Conservation (phyloP, 2,797 vertebrate genomes). For the Lophius americanus region DNA sequence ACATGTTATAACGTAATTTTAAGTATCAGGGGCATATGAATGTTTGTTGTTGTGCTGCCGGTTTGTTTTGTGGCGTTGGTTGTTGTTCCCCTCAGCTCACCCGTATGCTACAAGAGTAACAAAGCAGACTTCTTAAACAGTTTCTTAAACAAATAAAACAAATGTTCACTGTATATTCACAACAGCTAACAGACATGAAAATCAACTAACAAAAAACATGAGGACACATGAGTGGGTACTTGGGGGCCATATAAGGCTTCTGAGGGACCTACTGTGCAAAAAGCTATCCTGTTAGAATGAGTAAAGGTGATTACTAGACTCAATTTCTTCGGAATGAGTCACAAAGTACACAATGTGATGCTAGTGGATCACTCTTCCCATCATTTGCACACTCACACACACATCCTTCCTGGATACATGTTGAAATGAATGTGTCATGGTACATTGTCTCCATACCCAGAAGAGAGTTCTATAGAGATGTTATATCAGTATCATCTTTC, state of each 20-base stretch:
- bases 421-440: neutral
- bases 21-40: neutral
- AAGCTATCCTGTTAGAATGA: conserved; percentile 17
- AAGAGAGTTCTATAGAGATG: neutral
- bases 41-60: neutral
- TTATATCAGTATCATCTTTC: too few species aligned
- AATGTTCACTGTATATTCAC: conserved; percentile 3
- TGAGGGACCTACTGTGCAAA: neutral
- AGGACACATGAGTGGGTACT: neutral
- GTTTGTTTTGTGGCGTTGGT: conserved; percentile 8
- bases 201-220: neutral
- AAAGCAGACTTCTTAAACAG: too few species aligned
- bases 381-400: conserved; percentile 29
- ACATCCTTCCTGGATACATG: conserved; percentile 23
- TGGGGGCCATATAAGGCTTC: neutral
- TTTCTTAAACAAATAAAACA: conserved; percentile 26
- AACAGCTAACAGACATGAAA: conserved; percentile 3
- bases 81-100: conserved; percentile 14
- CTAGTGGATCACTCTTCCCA: conserved; percentile 64
- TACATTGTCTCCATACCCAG: neutral
- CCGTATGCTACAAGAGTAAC: conserved; percentile 9
- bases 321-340: conserved; percentile 58
- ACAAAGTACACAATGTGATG: conserved; percentile 48
- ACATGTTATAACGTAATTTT: too few species aligned
- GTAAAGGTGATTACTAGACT: conserved; percentile 36